Base-by-base conservation (phyloP, 2,797 vertebrate genomes). In the Molossus molossus region DNA sequence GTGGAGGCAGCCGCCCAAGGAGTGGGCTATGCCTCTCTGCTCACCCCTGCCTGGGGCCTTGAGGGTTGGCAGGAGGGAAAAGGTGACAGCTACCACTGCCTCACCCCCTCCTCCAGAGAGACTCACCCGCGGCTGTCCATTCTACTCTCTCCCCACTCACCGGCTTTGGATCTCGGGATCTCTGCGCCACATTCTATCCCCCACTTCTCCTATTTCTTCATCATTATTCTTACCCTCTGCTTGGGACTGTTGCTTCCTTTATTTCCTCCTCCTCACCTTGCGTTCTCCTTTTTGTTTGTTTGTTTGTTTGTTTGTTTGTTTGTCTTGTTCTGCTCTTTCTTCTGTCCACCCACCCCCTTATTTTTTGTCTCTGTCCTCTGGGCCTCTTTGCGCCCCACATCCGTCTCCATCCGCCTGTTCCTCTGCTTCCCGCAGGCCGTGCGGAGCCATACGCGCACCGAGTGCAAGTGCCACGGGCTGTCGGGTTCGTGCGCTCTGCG, bases 391-490 rank as follows among this genome's bases (percentile, higher is more conserved):
- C 10, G 3, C 17, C 67, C 57, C 14, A 1, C 27, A 23, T 50
- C 29, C 21, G 55, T 58, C 80, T 53, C 40, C 81, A 77, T 57
- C 33, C 3, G 17, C 65, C 72, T 1, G 3, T 37, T 79, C 50
- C 20, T 84, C 76, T 87, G 81, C 64, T 82, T 50, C 88, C 87
- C 8, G 29, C 98, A 99, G 99, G 99, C 99, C 0, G 99, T 99
- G 97, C 99, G 99, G 98, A 99, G 99, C 97, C 99, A 99, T 98
- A 99, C 99, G 99, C 98, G 99, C 97, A 99, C 99, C 21, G 99
- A 99, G 96, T 99, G 99, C 97, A 99, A 99, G 96, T 99, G 99
- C 97, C 99, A 99, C 0, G 99, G 99, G 2, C 99, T 99, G 93
- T 99, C 99, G 0, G 99, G 99, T 76, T 99, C 99, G 13, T 99